phyloP scores from a whole-genome alignment of 2,113 vertebrate species.

The Pluvianellus socialis region DNA sequence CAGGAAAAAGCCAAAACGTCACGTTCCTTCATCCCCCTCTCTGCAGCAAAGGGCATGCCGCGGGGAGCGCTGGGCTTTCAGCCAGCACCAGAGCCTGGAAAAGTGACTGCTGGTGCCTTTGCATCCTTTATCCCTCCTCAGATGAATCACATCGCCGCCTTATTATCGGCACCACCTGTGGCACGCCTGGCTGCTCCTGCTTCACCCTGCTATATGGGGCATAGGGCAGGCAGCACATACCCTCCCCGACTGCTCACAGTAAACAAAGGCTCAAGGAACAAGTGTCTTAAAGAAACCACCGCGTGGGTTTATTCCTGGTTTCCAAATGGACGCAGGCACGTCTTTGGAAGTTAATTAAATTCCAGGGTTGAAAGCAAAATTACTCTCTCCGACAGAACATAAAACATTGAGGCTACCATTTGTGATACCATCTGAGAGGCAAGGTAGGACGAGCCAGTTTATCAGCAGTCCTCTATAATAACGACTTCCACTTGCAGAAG shows the following conservation, averaged over 20 bases:
- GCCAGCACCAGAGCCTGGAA: background rate
- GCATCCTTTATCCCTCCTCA: background rate
- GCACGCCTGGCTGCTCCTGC: background rate
- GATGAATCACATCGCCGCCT: background rate
- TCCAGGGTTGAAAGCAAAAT: background rate
- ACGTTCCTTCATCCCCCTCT: background rate
- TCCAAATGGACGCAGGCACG: background rate
- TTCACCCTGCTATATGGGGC: accelerated
- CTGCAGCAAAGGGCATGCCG: accelerated
- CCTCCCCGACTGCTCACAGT: background rate
- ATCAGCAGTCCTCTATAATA: constrained; percentile 26
- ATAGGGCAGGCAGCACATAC: background rate
- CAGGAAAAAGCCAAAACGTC: background rate
- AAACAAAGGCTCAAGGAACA: background rate
- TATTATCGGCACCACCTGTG: background rate
- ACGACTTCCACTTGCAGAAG: constrained; percentile 22
- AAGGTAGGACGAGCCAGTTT: background rate
- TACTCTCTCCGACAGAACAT: background rate
- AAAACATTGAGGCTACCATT: background rate
- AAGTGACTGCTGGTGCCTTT: background rate
- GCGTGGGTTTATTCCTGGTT: background rate
- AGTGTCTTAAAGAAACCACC: background rate
- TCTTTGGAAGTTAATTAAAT: background rate
- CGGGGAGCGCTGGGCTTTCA: background rate
- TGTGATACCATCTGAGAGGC: background rate